Conservation (phyloP, 2,113 vertebrate species). For the Sander vitreus region DNA sequence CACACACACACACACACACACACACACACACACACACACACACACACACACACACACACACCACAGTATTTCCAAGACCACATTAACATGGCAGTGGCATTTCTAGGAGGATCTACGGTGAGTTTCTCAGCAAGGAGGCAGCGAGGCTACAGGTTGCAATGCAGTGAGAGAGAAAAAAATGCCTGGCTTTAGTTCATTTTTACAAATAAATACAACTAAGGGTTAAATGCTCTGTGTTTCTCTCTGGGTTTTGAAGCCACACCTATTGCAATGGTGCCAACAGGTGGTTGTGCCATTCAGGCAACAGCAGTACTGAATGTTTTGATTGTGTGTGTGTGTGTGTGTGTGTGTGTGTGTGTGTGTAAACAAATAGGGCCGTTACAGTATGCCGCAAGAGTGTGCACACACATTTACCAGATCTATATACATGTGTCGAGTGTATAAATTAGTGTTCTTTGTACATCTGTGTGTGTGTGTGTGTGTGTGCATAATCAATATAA, state of each 20-base stretch:
- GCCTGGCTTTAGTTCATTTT: slow-evolving; percentile 51
- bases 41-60: slow-evolving; percentile 32
- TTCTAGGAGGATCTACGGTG: slow-evolving; percentile 28
- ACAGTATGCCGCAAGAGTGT: slow-evolving; percentile 42
- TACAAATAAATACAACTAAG: slow-evolving; percentile 45
- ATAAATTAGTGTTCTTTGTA: slow-evolving; percentile 75
- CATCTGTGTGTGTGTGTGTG: slow-evolving; percentile 49
- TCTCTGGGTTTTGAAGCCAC: slow-evolving; percentile 41
- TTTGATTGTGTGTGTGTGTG: background rate
- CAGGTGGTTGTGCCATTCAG: slow-evolving; percentile 48
- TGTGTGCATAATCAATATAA: slow-evolving; percentile 17
- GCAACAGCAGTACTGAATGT: slow-evolving; percentile 57
- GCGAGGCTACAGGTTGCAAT: slow-evolving; percentile 49
- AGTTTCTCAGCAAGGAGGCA: slow-evolving; percentile 36
- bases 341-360: slow-evolving; percentile 22
- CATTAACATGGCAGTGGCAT: slow-evolving; percentile 67
- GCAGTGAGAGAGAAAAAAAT: slow-evolving; percentile 20
- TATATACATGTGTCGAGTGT: slow-evolving; percentile 69
- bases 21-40: slow-evolving; percentile 25
- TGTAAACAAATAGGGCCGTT: slow-evolving; percentile 28
- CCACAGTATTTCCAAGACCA: slow-evolving; percentile 65
- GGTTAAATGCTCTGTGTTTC: slow-evolving; percentile 30
- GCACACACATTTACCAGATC: slow-evolving; percentile 59
- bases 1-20: slow-evolving; percentile 40
- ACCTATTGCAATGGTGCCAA: slow-evolving; percentile 33